These are phyloP conservation scores for Hippocampus barbouri DNA, from an alignment of 2,113 vertebrate species.

Conservation along the genomic window DNA sequence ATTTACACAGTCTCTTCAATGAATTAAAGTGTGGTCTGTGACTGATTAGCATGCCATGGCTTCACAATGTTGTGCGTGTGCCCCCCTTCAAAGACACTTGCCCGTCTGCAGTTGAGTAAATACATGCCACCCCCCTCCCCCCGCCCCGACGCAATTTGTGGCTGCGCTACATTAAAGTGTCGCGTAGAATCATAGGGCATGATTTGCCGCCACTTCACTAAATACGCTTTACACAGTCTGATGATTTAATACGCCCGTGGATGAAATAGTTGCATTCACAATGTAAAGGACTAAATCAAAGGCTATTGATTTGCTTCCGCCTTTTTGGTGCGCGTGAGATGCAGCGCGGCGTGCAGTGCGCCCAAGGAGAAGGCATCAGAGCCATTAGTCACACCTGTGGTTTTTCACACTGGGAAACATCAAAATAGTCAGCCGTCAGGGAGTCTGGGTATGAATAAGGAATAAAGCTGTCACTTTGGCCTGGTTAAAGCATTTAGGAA, in stretches of 20 bases:
- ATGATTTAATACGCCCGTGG: neutral
- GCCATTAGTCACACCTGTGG: slow-evolving; percentile 12
- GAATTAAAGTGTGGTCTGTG: too few species aligned
- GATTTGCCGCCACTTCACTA: neutral
- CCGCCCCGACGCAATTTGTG: neutral
- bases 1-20: too few species aligned
- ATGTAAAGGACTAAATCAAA: neutral
- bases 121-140: neutral
- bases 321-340: neutral
- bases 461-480: slow-evolving; percentile 5
- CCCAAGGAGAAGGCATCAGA: neutral
- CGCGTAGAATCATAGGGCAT: neutral
- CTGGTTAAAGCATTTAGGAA: slow-evolving; percentile 2
- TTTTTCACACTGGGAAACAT: neutral
- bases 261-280: neutral
- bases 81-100: neutral
- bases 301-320: neutral
- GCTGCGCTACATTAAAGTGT: neutral
- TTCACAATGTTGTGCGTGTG: too few species aligned
- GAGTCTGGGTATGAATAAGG: neutral
- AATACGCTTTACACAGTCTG: neutral
- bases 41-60: too few species aligned
- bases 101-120: neutral
- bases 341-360: neutral
- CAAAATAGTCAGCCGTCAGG: slow-evolving; percentile 4